Conservation (phyloP, 1,140 invertebrate species). For the Aphelinus certus region DNA sequence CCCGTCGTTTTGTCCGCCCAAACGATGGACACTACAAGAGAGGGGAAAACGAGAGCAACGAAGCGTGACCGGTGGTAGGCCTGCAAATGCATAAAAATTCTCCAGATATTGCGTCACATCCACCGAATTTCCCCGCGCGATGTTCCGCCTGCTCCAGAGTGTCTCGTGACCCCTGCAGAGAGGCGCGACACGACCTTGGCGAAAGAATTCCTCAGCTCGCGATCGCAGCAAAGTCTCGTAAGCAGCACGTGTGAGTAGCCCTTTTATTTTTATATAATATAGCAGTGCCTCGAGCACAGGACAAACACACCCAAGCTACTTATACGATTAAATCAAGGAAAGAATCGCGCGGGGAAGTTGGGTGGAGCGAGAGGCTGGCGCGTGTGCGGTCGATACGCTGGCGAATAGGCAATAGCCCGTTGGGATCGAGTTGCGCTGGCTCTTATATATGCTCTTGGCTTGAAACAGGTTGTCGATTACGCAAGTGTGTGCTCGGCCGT, state of each 20-base stretch:
- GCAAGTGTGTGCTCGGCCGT: conserved; percentile 22
- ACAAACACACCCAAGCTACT: too few species aligned
- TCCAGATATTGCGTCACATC: conserved; percentile 10
- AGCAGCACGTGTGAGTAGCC: too few species aligned
- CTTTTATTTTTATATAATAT: too few species aligned
- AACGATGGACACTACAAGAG: conserved; percentile 9
- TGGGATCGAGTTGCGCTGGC: not conserved
- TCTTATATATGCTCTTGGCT: not conserved
- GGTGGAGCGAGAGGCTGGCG: not conserved
- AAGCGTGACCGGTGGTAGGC: conserved; percentile 16
- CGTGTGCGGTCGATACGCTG: not conserved
- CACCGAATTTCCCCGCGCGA: not conserved
- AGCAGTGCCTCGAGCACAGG: too few species aligned
- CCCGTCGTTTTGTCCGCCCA: conserved; percentile 3
- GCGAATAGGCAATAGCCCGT: not conserved
- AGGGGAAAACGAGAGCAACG: conserved; percentile 27
- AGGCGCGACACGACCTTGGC: not conserved
- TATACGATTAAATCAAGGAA: too few species aligned
- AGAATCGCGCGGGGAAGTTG: not conserved
- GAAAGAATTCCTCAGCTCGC: not conserved
- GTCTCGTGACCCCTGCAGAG: not conserved
- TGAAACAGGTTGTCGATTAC: conserved; percentile 32
- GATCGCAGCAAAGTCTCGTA: too few species aligned
- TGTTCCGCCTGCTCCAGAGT: too few species aligned
- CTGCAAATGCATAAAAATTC: conserved; percentile 14